A percentile compares a stretch with the other conserved stretches of the same genome.
phyloP scores from a whole-genome alignment of 1,140 invertebrate genomes.

The Zaprionus ornatus region DNA sequence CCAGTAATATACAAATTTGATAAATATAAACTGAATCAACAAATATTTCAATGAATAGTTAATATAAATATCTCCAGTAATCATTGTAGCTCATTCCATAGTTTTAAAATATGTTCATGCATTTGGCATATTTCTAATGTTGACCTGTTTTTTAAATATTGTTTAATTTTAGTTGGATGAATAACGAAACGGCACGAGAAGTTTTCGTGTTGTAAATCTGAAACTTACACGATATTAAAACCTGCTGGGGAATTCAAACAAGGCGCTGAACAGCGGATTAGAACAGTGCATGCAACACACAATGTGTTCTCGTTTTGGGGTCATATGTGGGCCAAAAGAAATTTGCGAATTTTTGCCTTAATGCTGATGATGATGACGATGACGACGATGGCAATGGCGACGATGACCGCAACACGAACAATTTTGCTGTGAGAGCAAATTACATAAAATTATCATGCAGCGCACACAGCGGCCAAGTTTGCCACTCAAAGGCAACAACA shows the following conservation, averaged over 20 bases:
- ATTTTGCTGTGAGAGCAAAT: constrained; percentile 59
- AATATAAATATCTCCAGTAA: too few species aligned
- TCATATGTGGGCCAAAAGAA: constrained; percentile 12
- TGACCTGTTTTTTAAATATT: constrained; percentile 11
- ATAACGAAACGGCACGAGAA: constrained; percentile 28
- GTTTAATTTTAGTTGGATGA: constrained; percentile 49
- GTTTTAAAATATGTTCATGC: background rate
- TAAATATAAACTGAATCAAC: too few species aligned
- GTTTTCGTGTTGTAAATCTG: constrained; percentile 69
- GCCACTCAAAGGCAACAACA: constrained; percentile 64
- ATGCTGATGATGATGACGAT: background rate
- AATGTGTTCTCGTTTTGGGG: constrained; percentile 11
- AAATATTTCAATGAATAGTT: too few species aligned
- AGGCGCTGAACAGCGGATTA: background rate
- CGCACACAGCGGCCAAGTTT: constrained; percentile 59
- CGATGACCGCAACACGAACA: constrained; percentile 53
- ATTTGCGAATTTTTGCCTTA: background rate
- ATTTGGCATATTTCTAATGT: constrained; percentile 8
- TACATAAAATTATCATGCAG: constrained; percentile 82
- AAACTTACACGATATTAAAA: constrained; percentile 57
- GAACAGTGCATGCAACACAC: constrained; percentile 57
- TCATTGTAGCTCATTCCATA: too few species aligned
- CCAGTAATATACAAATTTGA: too few species aligned
- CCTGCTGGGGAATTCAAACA: background rate
- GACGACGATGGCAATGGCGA: background rate